A percentile compares a stretch with the other conserved stretches of the same genome.
phyloP scores from a whole-genome alignment of 2,888 invertebrate species.

The Leptinotarsa rubiginosa region DNA sequence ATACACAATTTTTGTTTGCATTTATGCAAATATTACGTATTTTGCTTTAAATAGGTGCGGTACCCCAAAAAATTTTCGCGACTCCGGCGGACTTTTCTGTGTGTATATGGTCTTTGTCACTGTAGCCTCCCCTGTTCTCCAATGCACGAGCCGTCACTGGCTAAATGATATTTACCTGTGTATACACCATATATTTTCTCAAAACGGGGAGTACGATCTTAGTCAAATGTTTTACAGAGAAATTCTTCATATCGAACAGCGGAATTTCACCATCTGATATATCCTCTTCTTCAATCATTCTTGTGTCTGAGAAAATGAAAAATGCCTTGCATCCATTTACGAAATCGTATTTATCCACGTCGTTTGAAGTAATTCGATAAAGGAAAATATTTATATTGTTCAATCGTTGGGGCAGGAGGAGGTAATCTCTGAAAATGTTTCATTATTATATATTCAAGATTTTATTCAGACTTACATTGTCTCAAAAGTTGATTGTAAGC shows the following conservation, averaged over 20 bases:
- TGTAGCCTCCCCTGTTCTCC: too few relatives aligned
- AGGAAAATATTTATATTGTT: slow-evolving; percentile 76
- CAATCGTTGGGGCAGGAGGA: slow-evolving; percentile 76
- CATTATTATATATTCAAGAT: neutral
- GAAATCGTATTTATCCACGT: slow-evolving; percentile 76
- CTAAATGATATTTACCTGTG: slow-evolving; percentile 68
- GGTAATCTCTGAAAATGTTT: slow-evolving; percentile 72
- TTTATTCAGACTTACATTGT: slow-evolving; percentile 67
- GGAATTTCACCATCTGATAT: slow-evolving; percentile 77
- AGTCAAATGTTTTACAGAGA: slow-evolving; percentile 73
- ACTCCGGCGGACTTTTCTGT: too few relatives aligned
- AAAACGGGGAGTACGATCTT: slow-evolving; percentile 74
- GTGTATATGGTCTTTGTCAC: too few relatives aligned
- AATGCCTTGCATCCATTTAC: slow-evolving; percentile 76
- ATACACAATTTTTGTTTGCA: too few relatives aligned
- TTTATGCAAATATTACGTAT: too few relatives aligned
- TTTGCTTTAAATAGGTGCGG: too few relatives aligned
- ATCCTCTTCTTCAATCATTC: slow-evolving; percentile 71
- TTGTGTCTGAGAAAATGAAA: slow-evolving; percentile 79
- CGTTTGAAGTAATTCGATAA: slow-evolving; percentile 73
- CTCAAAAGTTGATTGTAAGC: slow-evolving; percentile 70
- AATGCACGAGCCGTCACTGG: too few relatives aligned
- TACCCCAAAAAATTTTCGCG: too few relatives aligned
- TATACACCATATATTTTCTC: slow-evolving; percentile 78
- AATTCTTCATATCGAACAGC: slow-evolving; percentile 77